These are phyloP conservation scores for Meda fulgida DNA, from an alignment of 2,797 vertebrate species.

Conservation along the genomic window DNA sequence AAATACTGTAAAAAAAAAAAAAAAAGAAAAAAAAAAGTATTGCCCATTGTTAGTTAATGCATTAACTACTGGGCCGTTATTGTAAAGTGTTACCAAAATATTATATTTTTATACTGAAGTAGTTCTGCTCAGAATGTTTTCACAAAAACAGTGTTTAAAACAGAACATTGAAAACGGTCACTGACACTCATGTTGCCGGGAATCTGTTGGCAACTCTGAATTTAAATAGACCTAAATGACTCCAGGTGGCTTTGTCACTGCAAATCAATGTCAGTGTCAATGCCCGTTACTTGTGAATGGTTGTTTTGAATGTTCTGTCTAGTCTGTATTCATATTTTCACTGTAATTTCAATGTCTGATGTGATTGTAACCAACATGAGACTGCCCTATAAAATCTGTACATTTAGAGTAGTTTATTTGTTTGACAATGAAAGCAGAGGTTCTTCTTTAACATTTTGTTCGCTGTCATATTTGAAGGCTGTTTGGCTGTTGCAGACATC, in stretches of 20 bases:
- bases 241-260: slow-evolving; percentile 3
- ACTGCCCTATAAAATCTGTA: neutral
- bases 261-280: slow-evolving; percentile 15
- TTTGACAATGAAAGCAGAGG: neutral
- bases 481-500: neutral
- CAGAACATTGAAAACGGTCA: neutral
- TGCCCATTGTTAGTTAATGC: neutral
- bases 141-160: neutral
- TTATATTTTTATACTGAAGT: neutral
- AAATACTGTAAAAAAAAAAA: neutral
- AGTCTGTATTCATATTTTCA: slow-evolving; percentile 55
- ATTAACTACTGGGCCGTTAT: neutral
- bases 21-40: neutral
- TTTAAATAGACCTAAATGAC: neutral
- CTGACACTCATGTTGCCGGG: neutral
- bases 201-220: neutral
- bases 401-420: neutral
- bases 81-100: neutral
- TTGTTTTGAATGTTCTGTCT: slow-evolving; percentile 54
- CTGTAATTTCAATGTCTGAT: slow-evolving; percentile 57
- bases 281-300: slow-evolving; percentile 19
- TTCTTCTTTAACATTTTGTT: neutral
- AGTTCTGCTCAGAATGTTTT: neutral
- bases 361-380: slow-evolving; percentile 34
- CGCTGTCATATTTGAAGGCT: neutral